phyloP scores from a whole-genome alignment of 2,797 vertebrate genomes.

The Xerus rutilus region DNA sequence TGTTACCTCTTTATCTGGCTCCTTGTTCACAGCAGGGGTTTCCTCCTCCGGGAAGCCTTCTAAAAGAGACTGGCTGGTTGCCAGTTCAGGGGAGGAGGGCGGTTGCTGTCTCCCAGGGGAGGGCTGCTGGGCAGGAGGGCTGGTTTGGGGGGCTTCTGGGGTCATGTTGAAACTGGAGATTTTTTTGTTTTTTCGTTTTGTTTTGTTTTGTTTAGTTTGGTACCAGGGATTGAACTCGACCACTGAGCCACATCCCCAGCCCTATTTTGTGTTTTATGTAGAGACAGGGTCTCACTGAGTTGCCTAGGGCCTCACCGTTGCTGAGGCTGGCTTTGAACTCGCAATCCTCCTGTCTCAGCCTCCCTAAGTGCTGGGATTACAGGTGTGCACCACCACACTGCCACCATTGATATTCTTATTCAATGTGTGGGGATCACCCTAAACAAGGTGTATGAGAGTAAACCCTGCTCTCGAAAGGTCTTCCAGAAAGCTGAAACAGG shows the following conservation, averaged over 20 bases:
- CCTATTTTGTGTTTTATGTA: no score
- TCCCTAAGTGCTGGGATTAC: no score
- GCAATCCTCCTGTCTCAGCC: no score
- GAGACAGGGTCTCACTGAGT: no score
- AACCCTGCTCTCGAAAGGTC: background rate
- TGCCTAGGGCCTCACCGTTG: no score
- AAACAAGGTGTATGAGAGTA: background rate
- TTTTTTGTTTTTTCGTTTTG: no score
- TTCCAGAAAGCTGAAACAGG: background rate
- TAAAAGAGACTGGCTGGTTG: background rate
- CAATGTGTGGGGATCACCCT: background rate
- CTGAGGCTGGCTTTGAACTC: no score
- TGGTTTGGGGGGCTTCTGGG: background rate
- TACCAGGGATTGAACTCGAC: no score
- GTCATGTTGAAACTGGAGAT: background rate
- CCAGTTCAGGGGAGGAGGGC: background rate
- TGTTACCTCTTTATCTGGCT: background rate
- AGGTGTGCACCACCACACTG: no score
- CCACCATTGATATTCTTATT: no score
- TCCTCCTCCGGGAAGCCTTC: constrained; percentile 43
- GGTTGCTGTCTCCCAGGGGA: background rate
- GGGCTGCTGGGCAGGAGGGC: background rate
- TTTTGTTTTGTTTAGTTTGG: no score
- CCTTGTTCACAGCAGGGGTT: background rate
- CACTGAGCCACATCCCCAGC: no score